Conservation (phyloP, 2,888 invertebrate genomes). For the Acleris sparsana region DNA sequence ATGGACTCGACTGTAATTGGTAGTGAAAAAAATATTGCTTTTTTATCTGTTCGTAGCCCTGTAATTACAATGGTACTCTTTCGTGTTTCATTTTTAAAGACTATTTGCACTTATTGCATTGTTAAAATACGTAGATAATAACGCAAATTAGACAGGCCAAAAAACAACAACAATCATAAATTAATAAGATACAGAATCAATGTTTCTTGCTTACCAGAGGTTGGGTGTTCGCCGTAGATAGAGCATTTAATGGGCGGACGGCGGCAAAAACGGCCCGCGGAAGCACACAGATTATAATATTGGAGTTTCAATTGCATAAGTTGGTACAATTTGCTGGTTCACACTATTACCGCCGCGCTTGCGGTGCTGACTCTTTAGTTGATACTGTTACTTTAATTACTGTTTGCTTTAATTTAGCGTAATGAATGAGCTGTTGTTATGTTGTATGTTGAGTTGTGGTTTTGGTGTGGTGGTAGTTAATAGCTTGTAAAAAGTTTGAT, state of each 20-base stretch:
- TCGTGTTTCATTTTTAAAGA: too few species aligned
- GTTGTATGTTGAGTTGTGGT: too few species aligned
- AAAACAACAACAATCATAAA: slow-evolving; percentile 36
- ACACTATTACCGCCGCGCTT: slow-evolving; percentile 60
- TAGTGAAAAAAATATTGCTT: too few species aligned
- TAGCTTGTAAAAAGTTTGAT: too few species aligned
- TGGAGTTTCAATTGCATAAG: slow-evolving; percentile 80
- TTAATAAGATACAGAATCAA: slow-evolving; percentile 39
- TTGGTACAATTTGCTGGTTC: slow-evolving; percentile 75
- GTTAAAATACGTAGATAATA: background rate
- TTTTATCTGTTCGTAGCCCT: too few species aligned
- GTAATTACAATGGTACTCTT: too few species aligned
- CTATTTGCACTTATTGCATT: too few species aligned
- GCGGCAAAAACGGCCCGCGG: slow-evolving; percentile 70
- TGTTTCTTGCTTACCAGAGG: slow-evolving; percentile 44
- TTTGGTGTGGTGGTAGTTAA: too few species aligned
- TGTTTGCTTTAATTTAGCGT: background rate
- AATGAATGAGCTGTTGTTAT: too few species aligned
- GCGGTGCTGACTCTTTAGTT: background rate
- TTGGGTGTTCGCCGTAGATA: slow-evolving; percentile 66
- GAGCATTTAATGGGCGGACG: slow-evolving; percentile 46
- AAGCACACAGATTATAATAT: slow-evolving; percentile 77
- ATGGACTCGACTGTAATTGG: too few species aligned
- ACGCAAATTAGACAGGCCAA: background rate
- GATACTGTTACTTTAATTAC: background rate